Base-by-base conservation (phyloP, 2,888 invertebrate species). In the Mechanitis mazaeus region DNA sequence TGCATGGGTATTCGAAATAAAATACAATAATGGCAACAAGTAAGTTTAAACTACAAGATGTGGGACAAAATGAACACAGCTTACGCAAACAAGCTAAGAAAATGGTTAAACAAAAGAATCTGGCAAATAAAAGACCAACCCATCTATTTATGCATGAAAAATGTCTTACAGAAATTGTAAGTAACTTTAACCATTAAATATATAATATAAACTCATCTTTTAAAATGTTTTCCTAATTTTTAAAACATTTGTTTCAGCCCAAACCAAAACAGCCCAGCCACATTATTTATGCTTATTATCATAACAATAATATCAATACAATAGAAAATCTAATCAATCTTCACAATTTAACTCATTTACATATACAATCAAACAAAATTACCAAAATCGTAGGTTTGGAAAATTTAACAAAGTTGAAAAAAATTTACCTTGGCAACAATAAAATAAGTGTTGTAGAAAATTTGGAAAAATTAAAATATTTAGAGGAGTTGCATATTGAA, bases 301-400 rank as follows among this genome's bases (percentile, higher is more conserved):
- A 96, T 75, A 95, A 94, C 74, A 98, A 98, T 79, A 92, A 92
- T 71, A 93, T 98, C 68, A 81, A 91, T 1, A 93, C 92, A 77
- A 93, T 98, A 33, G 92, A 94, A 77, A 95, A 95, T 72, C 76
- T 97, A 6, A 88, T 93, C 56, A 80, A 86, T 33, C 85, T 96
- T 3, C 86, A 81, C 56, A 93, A 94, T 70, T 80, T 96, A 53
- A 93, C 93, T 1, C 92, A 94, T 69, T 84, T 94, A 55, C 96
- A 93, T 79, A 79, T 95, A 20, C 96, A 95, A 82, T 95, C 94
- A 86, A 96, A 96, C 76, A 93, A 93, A 76, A 93, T 96, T 66
- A 85, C 84, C 0, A 93, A 93, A 79, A 91, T 96, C 1, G 92
- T 94, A 73, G 94, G 94, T 56, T 78, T 96, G 50, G 80, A 92